These are phyloP conservation scores for Phyllostomus discolor DNA, from an alignment of 2,113 vertebrate genomes.

Conservation along the genomic window DNA sequence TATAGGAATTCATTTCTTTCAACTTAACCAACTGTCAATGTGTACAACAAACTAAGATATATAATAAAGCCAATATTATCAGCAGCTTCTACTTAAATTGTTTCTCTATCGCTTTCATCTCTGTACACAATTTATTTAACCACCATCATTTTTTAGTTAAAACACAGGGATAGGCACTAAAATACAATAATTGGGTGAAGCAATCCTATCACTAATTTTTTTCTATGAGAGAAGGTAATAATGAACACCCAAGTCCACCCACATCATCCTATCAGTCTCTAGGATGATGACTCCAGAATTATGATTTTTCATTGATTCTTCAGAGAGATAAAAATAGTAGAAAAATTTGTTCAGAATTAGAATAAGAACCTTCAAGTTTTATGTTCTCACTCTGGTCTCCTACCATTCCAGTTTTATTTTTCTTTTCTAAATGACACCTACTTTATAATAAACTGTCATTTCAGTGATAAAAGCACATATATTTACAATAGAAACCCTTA, in stretches of 20 bases:
- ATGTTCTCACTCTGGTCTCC: background rate
- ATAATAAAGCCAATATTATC: background rate
- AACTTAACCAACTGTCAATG: background rate
- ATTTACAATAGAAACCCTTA: conserved; percentile 4
- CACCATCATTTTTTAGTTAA: background rate
- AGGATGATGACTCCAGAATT: conserved; percentile 31
- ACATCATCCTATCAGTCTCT: background rate
- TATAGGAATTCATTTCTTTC: conserved; percentile 9
- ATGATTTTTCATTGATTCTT: background rate
- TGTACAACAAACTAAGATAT: background rate
- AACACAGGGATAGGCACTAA: background rate
- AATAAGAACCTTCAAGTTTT: conserved; percentile 5
- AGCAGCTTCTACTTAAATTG: conserved; percentile 26
- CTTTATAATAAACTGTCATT: background rate
- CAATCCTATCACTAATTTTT: background rate
- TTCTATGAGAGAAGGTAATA: conserved; percentile 10
- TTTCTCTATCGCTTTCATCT: background rate
- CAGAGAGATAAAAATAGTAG: background rate
- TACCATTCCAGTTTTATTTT: background rate
- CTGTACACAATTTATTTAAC: background rate
- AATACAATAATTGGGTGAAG: background rate
- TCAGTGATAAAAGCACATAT: background rate
- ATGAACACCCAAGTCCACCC: background rate
- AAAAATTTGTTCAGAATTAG: conserved; percentile 27
- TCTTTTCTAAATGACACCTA: conserved; percentile 7